Conservation (phyloP, 2,888 invertebrate genomes). For the Morpho deidamia region DNA sequence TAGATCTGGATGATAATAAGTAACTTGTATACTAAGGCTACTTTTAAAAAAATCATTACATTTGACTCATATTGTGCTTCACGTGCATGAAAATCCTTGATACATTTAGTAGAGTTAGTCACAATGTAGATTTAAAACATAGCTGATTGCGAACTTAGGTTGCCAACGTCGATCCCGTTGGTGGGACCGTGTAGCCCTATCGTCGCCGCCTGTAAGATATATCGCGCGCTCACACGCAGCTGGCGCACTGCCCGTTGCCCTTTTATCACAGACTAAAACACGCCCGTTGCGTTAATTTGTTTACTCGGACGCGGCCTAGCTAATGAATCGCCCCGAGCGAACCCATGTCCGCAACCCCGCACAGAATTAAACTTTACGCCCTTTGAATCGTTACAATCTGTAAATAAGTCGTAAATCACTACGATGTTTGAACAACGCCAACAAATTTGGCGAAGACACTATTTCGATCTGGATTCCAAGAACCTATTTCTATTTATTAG, state of each 20-base stretch:
- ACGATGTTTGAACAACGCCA: conserved; percentile 16
- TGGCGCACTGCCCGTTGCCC: conserved; percentile 64
- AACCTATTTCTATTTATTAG: neutral
- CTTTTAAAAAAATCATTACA: too few species aligned
- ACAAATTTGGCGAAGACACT: conserved; percentile 6
- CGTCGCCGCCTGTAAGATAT: conserved; percentile 50
- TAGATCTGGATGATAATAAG: too few species aligned
- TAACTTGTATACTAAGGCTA: too few species aligned
- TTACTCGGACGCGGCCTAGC: conserved; percentile 71
- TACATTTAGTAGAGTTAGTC: conserved; percentile 3
- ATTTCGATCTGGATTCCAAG: neutral
- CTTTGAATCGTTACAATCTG: conserved; percentile 60
- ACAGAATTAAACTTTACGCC: conserved; percentile 66
- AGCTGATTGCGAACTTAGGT: conserved; percentile 23
- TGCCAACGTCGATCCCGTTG: conserved; percentile 20
- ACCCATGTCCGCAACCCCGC: conserved; percentile 60
- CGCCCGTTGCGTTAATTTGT: conserved; percentile 74
- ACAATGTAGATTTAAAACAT: conserved; percentile 1
- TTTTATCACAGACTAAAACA: conserved; percentile 73
- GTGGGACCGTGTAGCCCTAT: conserved; percentile 23
- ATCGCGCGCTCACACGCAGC: conserved; percentile 64
- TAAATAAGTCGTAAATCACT: conserved; percentile 70
- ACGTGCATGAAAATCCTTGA: conserved; percentile 1
- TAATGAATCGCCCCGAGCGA: conserved; percentile 73
- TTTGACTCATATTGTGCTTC: neutral